Percentiles rank a stretch among this genome's conserved stretches.
phyloP scores from a whole-genome alignment of 2,113 vertebrate genomes.

The Chaetodon trifascialis region DNA sequence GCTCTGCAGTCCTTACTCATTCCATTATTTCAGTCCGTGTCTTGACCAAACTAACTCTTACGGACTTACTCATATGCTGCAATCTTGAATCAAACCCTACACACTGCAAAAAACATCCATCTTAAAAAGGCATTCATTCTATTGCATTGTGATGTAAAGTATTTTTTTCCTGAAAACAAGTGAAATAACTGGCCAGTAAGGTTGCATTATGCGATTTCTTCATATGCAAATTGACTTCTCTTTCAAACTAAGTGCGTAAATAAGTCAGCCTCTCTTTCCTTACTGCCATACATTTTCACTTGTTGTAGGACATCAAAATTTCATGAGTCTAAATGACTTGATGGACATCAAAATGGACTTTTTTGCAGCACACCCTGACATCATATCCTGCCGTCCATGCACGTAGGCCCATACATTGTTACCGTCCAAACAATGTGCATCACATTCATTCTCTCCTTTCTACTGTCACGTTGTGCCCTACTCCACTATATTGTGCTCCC shows the following conservation, averaged over 20 bases:
- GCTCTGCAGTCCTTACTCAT: slow-evolving; percentile 47
- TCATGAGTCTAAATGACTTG: slow-evolving; percentile 36
- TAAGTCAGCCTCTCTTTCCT: neutral
- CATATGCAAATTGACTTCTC: neutral
- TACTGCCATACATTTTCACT: slow-evolving; percentile 10
- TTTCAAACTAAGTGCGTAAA: neutral
- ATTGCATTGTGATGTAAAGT: neutral
- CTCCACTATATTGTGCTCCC: slow-evolving; percentile 32
- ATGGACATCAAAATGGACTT: slow-evolving; percentile 64
- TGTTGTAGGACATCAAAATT: slow-evolving; percentile 12
- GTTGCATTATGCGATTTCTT: neutral
- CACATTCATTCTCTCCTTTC: slow-evolving; percentile 59
- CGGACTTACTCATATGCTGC: slow-evolving; percentile 39
- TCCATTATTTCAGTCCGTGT: slow-evolving; percentile 59
- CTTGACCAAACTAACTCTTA: slow-evolving; percentile 53
- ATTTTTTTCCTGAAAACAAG: slow-evolving; percentile 3
- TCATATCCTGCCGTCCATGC: slow-evolving; percentile 59
- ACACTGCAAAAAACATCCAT: slow-evolving; percentile 76
- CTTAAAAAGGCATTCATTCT: slow-evolving; percentile 39
- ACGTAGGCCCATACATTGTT: slow-evolving; percentile 64
- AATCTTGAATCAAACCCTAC: slow-evolving; percentile 37
- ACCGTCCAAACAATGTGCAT: slow-evolving; percentile 66
- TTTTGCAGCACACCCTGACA: slow-evolving; percentile 68
- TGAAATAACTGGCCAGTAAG: neutral
- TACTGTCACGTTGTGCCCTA: slow-evolving; percentile 45